These are phyloP conservation scores for Malurus leucopterus DNA, from an alignment of 2,797 vertebrate species.

Conservation along the genomic window DNA sequence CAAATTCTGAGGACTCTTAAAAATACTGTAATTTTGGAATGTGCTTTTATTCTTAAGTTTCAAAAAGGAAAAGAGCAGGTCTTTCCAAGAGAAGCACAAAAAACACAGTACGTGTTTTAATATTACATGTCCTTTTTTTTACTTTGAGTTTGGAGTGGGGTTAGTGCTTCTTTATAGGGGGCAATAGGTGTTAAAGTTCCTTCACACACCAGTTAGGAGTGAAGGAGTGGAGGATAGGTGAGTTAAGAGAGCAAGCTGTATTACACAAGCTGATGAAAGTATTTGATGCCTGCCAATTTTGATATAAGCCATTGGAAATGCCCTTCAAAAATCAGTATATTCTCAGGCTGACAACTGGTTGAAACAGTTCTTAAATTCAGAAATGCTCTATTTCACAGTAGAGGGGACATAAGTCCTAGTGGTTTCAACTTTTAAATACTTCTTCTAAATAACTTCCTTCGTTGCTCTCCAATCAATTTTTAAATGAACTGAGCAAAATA, in stretches of 20 bases:
- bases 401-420: slow-evolving; percentile 32
- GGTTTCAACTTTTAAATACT: slow-evolving; percentile 50
- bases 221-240: too few species aligned
- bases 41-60: background rate
- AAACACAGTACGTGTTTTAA: background rate
- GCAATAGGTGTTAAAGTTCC: background rate
- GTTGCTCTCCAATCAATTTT: slow-evolving; percentile 25
- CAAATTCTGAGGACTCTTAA: background rate
- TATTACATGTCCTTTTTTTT: background rate
- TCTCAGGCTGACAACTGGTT: slow-evolving; percentile 32
- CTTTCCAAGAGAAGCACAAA: background rate
- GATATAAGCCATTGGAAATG: slow-evolving; percentile 20
- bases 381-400: slow-evolving; percentile 45
- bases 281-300: slow-evolving; percentile 1
- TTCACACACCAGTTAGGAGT: background rate
- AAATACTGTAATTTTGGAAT: background rate
- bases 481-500: slow-evolving; percentile 38
- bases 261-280: slow-evolving; percentile 21
- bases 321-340: slow-evolving; percentile 43
- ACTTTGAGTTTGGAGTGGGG: background rate
- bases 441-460: slow-evolving; percentile 51
- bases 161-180: background rate
- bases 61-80: too few species aligned
- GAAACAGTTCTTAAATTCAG: slow-evolving; percentile 48
- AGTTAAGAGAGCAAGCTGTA: background rate